Base-by-base conservation (phyloP, 2,888 invertebrate genomes). In the Ochropacha duplaris region DNA sequence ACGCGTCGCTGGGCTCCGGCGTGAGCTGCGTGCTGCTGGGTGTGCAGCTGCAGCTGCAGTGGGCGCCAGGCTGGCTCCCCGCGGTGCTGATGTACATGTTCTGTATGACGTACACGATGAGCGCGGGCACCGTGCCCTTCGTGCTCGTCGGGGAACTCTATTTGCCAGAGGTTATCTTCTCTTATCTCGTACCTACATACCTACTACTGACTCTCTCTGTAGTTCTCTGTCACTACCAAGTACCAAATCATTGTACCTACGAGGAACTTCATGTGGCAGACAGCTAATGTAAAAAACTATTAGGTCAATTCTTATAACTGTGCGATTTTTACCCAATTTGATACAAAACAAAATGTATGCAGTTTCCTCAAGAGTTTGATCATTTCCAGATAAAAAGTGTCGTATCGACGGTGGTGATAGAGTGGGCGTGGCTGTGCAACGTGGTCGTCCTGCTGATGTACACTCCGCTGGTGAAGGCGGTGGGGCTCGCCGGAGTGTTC, bases 71-170 rank as follows among this genome's bases (percentile, higher is more conserved):
- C 49, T 82, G 82, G 79, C 22, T 83, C 24, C 79, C 81, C 0
- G 83, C 79, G 0, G 57, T 80, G 1, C 70, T 83, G 12, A 69
- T 88, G 0, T 84, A 83, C 59, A 14, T 76, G 0, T 88, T 76
- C 69, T 69, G 77, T 11, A 59, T 79, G 0, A 64, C 69, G 0
- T 83, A 72, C 57, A 81, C 78, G 0, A 55, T 80, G 1, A 87
- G 88, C 1, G 81, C 83, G 0, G 87, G 87, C 0, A 87, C 83
- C 0, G 76, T 88, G 12, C 84, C 87, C 0, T 81, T 68, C 22
- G 79, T 88, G 2, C 55, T 87, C 2, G 52, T 76, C 0, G 77
- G 83, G 51, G 88, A 88, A 57, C 62, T 86, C 1, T 87, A 86
- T 56, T 57, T 87, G 50, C 87, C 88, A n/a, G 84, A 88, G 78